These are phyloP conservation scores for Cliona cf. orientalis DNA, from an alignment of 37 sponge, comb jelly and placozoan genomes.

Conservation along the genomic window DNA sequence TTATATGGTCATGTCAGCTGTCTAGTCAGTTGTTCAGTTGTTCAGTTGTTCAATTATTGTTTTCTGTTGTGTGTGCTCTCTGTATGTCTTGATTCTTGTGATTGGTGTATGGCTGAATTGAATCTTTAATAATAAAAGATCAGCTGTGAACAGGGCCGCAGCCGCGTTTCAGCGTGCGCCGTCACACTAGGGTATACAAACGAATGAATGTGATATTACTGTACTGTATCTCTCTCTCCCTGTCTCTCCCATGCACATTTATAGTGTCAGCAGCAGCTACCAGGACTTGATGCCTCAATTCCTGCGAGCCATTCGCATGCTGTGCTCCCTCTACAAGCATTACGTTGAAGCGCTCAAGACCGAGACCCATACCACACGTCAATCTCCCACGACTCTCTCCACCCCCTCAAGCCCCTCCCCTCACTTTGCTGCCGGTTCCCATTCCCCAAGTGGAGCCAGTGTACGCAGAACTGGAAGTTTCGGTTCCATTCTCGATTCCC, in stretches of 20 bases:
- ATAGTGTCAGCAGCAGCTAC: constrained; percentile 67
- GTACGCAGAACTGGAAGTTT: constrained; percentile 39
- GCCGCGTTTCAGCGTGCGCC: too few relatives aligned
- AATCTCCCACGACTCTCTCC: constrained; percentile 1
- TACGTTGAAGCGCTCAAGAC: neutral
- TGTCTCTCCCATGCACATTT: too few relatives aligned
- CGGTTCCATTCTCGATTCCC: constrained; percentile 24
- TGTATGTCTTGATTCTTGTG: too few relatives aligned
- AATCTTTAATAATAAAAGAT: neutral
- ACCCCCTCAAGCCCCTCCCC: constrained; percentile 24
- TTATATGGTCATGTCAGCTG: too few relatives aligned
- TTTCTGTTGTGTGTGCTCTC: too few relatives aligned
- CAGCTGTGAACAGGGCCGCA: too few relatives aligned
- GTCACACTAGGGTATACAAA: neutral
- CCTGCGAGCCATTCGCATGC: constrained; percentile 52
- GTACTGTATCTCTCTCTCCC: too few relatives aligned
- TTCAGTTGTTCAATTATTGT: neutral
- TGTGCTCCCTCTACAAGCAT: constrained; percentile 56
- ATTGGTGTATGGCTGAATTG: neutral
- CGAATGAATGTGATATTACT: neutral
- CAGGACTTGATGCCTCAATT: constrained; percentile 71
- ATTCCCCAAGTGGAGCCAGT: neutral
- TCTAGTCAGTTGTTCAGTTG: neutral
- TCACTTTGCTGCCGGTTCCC: neutral
- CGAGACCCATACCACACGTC: neutral